Percentiles rank a stretch among this genome's conserved stretches.
phyloP scores from a whole-genome alignment of 30 jellyfish, hydroid and myxozoan genomes.

The Cassiopea xamachana region DNA sequence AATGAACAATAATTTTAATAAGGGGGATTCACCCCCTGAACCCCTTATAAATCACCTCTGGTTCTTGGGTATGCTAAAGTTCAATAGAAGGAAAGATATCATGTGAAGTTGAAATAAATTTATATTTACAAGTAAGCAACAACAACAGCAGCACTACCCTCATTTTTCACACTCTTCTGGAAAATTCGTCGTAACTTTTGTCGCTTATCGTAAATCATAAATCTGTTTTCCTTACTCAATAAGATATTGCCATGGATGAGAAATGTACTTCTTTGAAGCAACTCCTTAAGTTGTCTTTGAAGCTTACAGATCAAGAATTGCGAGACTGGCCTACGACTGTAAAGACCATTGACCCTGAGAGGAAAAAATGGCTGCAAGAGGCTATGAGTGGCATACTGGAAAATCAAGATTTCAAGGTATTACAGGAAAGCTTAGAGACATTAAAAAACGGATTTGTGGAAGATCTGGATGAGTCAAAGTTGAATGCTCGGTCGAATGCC shows the following conservation, averaged over 20 bases:
- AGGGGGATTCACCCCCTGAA: too few species aligned
- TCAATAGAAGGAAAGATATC: too few species aligned
- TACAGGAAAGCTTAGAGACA: slow-evolving; percentile 51
- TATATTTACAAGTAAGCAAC: too few species aligned
- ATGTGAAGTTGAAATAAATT: too few species aligned
- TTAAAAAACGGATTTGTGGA: slow-evolving; percentile 16
- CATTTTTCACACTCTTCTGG: too few species aligned
- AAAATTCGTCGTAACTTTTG: too few species aligned
- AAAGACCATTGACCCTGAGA: slow-evolving; percentile 69
- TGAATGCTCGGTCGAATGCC: slow-evolving; percentile 51
- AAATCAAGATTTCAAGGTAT: slow-evolving; percentile 60
- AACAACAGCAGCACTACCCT: too few species aligned
- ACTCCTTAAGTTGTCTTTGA: slow-evolving; percentile 66
- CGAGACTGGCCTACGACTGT: slow-evolving; percentile 49
- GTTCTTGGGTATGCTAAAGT: too few species aligned
- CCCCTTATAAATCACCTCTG: too few species aligned
- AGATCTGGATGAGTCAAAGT: slow-evolving; percentile 19
- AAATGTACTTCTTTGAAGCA: slow-evolving; percentile 39
- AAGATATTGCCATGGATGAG: not conserved
- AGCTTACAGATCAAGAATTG: slow-evolving; percentile 77
- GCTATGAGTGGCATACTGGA: slow-evolving; percentile 67
- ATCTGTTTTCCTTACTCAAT: too few species aligned
- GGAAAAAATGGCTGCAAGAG: slow-evolving; percentile 74
- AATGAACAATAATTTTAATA: too few species aligned
- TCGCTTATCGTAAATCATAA: too few species aligned